Evolutionary conservation across 2,113 vertebrate genomes (phyloP), one percentile per base, ranked within the genome.

Genomic region (Phoxinus phoxinus): DNA sequence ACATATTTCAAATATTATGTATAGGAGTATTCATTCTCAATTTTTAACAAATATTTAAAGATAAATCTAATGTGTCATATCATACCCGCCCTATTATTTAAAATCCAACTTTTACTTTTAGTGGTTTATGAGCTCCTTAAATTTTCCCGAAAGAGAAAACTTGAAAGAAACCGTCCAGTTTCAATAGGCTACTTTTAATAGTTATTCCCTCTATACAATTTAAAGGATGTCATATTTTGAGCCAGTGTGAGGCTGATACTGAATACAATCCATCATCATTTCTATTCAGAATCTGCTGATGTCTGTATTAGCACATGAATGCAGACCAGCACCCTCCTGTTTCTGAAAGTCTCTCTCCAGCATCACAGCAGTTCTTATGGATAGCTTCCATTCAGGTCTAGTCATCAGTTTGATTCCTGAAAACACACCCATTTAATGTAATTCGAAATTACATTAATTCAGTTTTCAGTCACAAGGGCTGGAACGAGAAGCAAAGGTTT

Each of bases 391-490:
- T 37, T 41, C n/a, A 23, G 25, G 56, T 23, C 23, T 27, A 74
- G 73, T 51, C 25, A 76, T 51, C 46, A 21, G 48, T 56, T 53
- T 71, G 12, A 46, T 17, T 67, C 63, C 48, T 48, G 51, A 63
- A 30, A 59, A 32, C 56, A 30, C 12, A 1, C 19, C 48, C 19
- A 32, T 72, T 73, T 59, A 9, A 23, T 19, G 9, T 32, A 72
- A n/a, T 79, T 69, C 35, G 1, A 75, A 82, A 65, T 84, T n/a
- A 79, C 6, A 32, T 61, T 73, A 84, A 86, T 84, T 56, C 11
- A 51, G 27, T 87, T 87, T 83, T 67, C 44, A 30, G 83, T 87
- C 77, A 87, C 77, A 48, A 44, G 86, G 81, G 46, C 67, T 41
- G 23, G 2, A 41, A n/a, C 11, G 2, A 30, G 65, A 81, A 51